Conservation (phyloP, 2,113 vertebrate species). For the Athene noctua region DNA sequence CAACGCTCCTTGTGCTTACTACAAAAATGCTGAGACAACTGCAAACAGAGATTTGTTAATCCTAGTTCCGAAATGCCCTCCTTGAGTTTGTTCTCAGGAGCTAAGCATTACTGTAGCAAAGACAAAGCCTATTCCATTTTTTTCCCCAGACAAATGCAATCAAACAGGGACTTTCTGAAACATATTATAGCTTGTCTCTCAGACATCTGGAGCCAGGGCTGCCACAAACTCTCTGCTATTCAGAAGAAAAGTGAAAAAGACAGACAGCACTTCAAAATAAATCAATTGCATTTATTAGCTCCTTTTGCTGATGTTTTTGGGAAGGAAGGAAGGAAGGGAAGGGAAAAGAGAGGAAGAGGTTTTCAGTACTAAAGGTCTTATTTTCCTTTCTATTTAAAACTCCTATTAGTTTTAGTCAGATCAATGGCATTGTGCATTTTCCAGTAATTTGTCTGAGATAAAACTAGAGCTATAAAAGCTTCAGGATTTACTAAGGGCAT, state of each 20-base stretch:
- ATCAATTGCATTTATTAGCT: slow-evolving; percentile 74
- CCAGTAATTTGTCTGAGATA: slow-evolving; percentile 53
- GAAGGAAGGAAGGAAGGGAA: slow-evolving; percentile 7
- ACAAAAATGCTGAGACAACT: background rate
- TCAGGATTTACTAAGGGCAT: slow-evolving; percentile 33
- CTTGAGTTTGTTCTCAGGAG: slow-evolving; percentile 19
- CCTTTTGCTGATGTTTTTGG: slow-evolving; percentile 65
- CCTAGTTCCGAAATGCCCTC: slow-evolving; percentile 1
- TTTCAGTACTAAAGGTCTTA: slow-evolving; percentile 50
- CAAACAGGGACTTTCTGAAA: slow-evolving; percentile 61
- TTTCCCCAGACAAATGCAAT: slow-evolving; percentile 65
- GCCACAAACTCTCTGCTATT: slow-evolving; percentile 38
- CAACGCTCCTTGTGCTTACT: background rate
- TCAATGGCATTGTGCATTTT: slow-evolving; percentile 70
- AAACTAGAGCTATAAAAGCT: slow-evolving; percentile 48
- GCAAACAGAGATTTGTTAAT: slow-evolving; percentile 16
- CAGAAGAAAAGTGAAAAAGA: slow-evolving; percentile 66
- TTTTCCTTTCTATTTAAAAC: slow-evolving; percentile 64
- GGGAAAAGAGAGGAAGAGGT: slow-evolving; percentile 25
- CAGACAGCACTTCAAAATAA: slow-evolving; percentile 69
- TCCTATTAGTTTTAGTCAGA: slow-evolving; percentile 63
- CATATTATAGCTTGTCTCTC: slow-evolving; percentile 54
- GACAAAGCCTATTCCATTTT: slow-evolving; percentile 31
- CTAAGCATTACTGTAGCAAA: slow-evolving; percentile 12
- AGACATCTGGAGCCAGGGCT: slow-evolving; percentile 74